Conservation (phyloP, 2,797 vertebrate genomes). For the Toxotes lorentzi region DNA sequence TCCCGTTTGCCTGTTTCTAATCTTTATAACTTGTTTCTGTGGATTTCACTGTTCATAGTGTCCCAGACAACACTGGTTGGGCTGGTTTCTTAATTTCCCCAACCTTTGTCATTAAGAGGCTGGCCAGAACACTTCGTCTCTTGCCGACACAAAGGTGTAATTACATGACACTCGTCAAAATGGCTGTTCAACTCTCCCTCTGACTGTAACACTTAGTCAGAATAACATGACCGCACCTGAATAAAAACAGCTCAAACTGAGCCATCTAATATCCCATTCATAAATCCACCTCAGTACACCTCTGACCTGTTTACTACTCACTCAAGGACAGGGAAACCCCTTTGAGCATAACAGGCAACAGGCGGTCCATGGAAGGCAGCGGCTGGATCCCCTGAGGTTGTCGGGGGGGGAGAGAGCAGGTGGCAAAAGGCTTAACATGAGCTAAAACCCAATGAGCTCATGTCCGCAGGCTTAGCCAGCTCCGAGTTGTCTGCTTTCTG, state of each 20-base stretch:
- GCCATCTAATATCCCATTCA: conserved; percentile 37
- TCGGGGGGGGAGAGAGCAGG: conserved; percentile 68
- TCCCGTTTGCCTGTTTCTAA: not conserved
- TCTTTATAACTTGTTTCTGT: not conserved
- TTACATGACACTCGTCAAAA: not conserved
- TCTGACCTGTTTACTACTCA: conserved; percentile 14
- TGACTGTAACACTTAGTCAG: not conserved
- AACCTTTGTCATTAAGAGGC: not conserved
- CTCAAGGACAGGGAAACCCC: conserved; percentile 45
- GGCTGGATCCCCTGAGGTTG: conserved; percentile 1
- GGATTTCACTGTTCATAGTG: not conserved
- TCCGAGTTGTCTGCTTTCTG: conserved; percentile 68
- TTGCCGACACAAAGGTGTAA: not conserved
- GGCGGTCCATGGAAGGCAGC: conserved; percentile 47
- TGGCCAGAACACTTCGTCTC: too few relatives aligned
- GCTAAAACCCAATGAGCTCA: conserved; percentile 80
- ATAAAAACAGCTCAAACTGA: not conserved
- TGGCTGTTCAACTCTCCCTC: not conserved
- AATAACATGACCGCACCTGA: not conserved
- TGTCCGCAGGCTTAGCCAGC: conserved; percentile 73
- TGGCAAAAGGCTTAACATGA: conserved; percentile 80
- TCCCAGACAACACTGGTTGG: conserved; percentile 18
- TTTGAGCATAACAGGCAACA: conserved; percentile 32
- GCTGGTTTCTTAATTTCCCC: conserved; percentile 22
- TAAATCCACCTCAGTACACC: conserved; percentile 12